phyloP scores from a whole-genome alignment of 2,113 vertebrate species.

The Podiceps cristatus region DNA sequence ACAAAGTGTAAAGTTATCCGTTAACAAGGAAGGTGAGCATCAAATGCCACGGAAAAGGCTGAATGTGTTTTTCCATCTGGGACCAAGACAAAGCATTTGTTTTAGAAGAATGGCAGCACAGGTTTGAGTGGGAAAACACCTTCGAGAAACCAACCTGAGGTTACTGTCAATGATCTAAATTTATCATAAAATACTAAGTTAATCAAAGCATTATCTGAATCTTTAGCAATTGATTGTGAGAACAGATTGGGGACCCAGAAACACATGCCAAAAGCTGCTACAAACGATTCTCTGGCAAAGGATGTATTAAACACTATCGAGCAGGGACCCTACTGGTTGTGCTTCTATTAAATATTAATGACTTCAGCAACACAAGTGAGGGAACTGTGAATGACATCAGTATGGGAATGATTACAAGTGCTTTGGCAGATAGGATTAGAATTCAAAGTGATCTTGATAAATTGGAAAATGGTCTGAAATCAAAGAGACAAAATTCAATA shows the following conservation, averaged over 20 bases:
- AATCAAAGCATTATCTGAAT: neutral
- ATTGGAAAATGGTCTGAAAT: constrained; percentile 61
- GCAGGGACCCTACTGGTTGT: neutral
- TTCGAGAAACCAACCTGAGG: neutral
- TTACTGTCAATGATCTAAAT: neutral
- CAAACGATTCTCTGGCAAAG: neutral
- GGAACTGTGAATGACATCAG: constrained; percentile 3
- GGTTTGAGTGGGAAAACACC: neutral
- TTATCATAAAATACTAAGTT: neutral
- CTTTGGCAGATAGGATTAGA: constrained; percentile 19
- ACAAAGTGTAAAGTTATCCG: neutral
- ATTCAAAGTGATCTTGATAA: constrained; percentile 47
- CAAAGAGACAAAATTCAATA: constrained; percentile 41
- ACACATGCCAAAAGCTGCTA: neutral
- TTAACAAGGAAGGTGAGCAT: neutral
- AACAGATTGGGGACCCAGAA: neutral
- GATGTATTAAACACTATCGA: fast-evolving
- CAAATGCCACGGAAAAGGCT: neutral
- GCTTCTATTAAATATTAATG: constrained; percentile 13
- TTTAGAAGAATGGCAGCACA: neutral
- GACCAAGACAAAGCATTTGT: neutral
- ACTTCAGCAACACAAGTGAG: neutral
- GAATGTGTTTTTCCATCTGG: neutral
- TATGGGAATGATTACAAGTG: constrained; percentile 31
- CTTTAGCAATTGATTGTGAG: neutral